Conservation (phyloP, 2,797 vertebrate genomes). For the Helicolenus hilgendorfi region DNA sequence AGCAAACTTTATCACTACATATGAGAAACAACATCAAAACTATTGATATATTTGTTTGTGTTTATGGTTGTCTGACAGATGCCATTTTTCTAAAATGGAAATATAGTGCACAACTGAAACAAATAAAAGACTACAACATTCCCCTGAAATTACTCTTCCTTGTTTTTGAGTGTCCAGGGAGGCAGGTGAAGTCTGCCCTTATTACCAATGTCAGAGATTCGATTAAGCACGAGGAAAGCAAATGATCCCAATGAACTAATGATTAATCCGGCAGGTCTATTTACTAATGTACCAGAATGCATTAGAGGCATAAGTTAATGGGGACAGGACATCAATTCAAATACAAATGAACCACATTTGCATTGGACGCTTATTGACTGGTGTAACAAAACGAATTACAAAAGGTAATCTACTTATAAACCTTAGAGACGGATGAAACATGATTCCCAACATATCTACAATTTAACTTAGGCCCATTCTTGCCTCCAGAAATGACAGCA, state of each 20-base stretch:
- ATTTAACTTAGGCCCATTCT: slow-evolving; percentile 74
- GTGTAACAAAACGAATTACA: slow-evolving; percentile 96
- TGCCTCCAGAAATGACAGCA: slow-evolving; percentile 86
- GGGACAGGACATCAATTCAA: slow-evolving; percentile 99
- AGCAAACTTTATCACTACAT: slow-evolving; percentile 26
- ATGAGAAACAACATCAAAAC: slow-evolving; percentile 34
- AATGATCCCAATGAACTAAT: slow-evolving; percentile 98
- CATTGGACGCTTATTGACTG: slow-evolving; percentile 97
- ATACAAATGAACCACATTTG: slow-evolving; percentile 99
- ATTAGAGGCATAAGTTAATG: slow-evolving; percentile 99
- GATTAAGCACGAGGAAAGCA: slow-evolving; percentile 93
- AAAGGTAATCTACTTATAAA: slow-evolving; percentile 98
- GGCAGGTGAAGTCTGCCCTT: slow-evolving; percentile 93
- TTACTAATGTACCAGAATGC: slow-evolving; percentile 98
- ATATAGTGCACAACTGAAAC: slow-evolving; percentile 52
- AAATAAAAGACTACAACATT: slow-evolving; percentile 63
- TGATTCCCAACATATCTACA: slow-evolving; percentile 88
- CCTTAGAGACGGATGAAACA: slow-evolving; percentile 92
- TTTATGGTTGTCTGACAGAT: background rate
- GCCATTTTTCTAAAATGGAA: slow-evolving; percentile 26
- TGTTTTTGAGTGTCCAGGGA: slow-evolving; percentile 88
- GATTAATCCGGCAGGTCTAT: slow-evolving; percentile 98
- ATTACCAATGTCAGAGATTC: slow-evolving; percentile 96
- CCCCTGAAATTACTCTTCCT: slow-evolving; percentile 83
- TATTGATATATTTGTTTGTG: background rate